Conservation (phyloP, 2,113 vertebrate species). For the Callorhinus ursinus region DNA sequence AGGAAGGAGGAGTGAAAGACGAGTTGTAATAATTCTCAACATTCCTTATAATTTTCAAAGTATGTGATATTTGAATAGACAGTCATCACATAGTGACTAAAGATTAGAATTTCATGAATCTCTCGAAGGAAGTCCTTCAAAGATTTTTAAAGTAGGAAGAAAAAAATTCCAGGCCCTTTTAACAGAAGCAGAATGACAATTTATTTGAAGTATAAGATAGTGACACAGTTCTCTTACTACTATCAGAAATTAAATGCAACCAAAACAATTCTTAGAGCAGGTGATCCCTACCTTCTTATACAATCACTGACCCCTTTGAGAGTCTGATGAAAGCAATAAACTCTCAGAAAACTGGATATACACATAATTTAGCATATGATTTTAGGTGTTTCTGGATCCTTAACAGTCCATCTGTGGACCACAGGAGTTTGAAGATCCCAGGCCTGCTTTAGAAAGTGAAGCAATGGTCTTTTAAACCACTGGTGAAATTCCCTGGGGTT, state of each 20-base stretch:
- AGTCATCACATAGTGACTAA: slow-evolving; percentile 11
- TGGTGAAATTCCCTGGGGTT: slow-evolving; percentile 36
- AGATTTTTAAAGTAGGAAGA: slow-evolving; percentile 29
- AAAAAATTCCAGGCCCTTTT: neutral
- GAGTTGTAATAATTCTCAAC: slow-evolving; percentile 35
- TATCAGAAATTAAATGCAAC: neutral
- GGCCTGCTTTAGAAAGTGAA: slow-evolving; percentile 28
- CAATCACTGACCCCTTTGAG: slow-evolving; percentile 5
- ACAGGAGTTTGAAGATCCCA: neutral
- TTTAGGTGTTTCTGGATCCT: slow-evolving; percentile 27
- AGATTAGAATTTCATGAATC: slow-evolving; percentile 44
- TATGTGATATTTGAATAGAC: slow-evolving; percentile 31
- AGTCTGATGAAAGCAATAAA: slow-evolving; percentile 53
- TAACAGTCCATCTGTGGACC: neutral
- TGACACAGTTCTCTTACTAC: neutral
- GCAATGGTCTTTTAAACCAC: slow-evolving; percentile 35
- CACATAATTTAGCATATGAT: neutral
- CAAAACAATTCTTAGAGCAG: slow-evolving; percentile 41
- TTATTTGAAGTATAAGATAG: slow-evolving; percentile 42
- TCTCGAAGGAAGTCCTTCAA: slow-evolving; percentile 46
- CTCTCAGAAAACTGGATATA: slow-evolving; percentile 40
- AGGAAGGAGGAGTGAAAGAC: neutral
- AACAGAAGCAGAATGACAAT: neutral
- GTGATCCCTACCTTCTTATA: neutral
- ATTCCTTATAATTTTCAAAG: slow-evolving; percentile 45